Evolutionary conservation across 2,888 invertebrate species (phyloP).

Genomic region (Parascotia fuliginaria): DNA sequence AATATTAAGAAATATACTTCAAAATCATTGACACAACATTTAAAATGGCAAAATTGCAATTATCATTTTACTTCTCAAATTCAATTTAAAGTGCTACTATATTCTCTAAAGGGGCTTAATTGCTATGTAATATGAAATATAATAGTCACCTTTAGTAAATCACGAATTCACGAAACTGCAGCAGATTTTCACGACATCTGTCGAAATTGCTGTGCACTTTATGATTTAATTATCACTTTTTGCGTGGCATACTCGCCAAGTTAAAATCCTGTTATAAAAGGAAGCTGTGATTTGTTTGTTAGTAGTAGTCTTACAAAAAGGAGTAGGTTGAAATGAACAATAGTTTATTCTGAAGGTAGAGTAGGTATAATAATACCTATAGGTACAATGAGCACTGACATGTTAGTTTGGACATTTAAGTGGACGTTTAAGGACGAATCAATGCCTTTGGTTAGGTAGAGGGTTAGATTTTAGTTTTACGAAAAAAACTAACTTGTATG

Average conservation of each 20-base stretch:
- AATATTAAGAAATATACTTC: too few relatives aligned
- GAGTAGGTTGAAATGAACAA: neutral
- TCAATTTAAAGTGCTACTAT: constrained; percentile 53
- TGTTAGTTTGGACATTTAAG: too few relatives aligned
- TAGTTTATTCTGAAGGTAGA: neutral
- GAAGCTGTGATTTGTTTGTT: constrained; percentile 15
- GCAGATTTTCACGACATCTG: constrained; percentile 60
- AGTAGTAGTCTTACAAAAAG: neutral
- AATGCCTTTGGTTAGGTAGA: too few relatives aligned
- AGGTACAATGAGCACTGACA: too few relatives aligned
- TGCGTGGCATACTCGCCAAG: constrained; percentile 26
- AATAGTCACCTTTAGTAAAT: constrained; percentile 78
- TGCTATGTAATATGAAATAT: constrained; percentile 70
- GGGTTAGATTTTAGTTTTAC: too few relatives aligned
- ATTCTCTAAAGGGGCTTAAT: constrained; percentile 60
- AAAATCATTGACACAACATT: too few relatives aligned
- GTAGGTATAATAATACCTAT: too few relatives aligned
- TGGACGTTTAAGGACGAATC: too few relatives aligned
- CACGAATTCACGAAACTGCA: constrained; percentile 52
- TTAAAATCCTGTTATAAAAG: constrained; percentile 39
- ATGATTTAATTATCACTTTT: constrained; percentile 71
- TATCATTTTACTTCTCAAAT: too few relatives aligned
- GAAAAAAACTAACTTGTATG: too few relatives aligned
- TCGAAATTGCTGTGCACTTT: constrained; percentile 54
- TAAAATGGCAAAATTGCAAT: too few relatives aligned